Conservation (phyloP, 2,113 vertebrate genomes). For the Tetraodon nigroviridis region DNA sequence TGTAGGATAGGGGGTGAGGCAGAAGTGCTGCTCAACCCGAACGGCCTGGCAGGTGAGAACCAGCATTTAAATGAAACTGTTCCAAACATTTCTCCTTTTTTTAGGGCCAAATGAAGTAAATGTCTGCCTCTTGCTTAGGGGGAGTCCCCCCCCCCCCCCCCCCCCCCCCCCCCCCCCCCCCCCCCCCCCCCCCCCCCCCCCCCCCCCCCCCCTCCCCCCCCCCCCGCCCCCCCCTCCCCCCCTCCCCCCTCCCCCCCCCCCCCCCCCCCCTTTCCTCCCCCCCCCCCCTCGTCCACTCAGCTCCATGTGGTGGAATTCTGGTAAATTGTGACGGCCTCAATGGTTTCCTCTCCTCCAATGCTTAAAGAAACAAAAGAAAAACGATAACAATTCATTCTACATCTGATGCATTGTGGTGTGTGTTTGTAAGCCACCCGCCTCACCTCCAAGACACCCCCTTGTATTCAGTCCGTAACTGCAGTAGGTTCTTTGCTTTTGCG, state of each 20-base stretch:
- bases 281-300: too few species aligned
- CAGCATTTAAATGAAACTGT: neutral
- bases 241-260: too few species aligned
- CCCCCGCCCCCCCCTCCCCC: too few species aligned
- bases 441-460: conserved; percentile 91
- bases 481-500: conserved; percentile 68
- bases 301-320: too few species aligned
- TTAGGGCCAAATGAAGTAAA: neutral
- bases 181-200: too few species aligned
- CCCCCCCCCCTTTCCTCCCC: too few species aligned
- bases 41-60: conserved; percentile 62
- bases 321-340: conserved; percentile 85
- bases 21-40: conserved; percentile 81
- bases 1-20: conserved; percentile 21
- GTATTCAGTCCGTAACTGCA: conserved; percentile 65
- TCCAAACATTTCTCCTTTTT: neutral
- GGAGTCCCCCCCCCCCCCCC: too few species aligned
- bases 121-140: neutral
- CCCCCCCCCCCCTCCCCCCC: too few species aligned
- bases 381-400: neutral
- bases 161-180: too few species aligned
- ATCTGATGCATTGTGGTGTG: neutral
- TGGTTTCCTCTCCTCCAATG: conserved; percentile 81
- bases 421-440: conserved; percentile 26
- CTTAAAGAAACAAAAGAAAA: conserved; percentile 64